A percentile compares a stretch with the other conserved stretches of the same genome.
phyloP scores from a whole-genome alignment of 2,888 invertebrate genomes.

The Cheilosia pagana region DNA sequence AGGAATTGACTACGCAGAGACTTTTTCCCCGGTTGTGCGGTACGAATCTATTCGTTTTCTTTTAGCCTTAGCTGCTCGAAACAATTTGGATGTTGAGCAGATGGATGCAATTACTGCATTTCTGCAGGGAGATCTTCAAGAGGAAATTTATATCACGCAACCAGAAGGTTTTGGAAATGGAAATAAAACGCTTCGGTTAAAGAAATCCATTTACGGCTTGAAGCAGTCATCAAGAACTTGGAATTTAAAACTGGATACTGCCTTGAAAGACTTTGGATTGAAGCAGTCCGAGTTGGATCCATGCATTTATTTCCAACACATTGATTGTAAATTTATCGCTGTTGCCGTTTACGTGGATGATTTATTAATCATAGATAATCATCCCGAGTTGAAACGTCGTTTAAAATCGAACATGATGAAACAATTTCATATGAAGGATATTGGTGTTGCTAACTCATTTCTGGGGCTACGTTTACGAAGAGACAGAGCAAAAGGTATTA shows the following conservation, averaged over 20 bases:
- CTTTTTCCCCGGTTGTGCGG: neutral
- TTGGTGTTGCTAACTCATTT: neutral
- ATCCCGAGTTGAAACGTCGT: neutral
- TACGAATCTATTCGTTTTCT: slow-evolving; percentile 2
- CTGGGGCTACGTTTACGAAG: neutral
- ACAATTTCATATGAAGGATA: neutral
- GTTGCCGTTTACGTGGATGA: neutral
- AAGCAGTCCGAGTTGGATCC: neutral
- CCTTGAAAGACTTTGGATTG: neutral
- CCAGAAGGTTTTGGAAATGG: neutral
- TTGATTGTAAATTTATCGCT: neutral
- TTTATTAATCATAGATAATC: neutral
- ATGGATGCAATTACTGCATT: slow-evolving; percentile 32
- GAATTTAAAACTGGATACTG: neutral
- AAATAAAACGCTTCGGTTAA: neutral
- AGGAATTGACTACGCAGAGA: slow-evolving; percentile 1
- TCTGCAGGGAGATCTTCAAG: slow-evolving; percentile 19
- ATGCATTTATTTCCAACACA: neutral
- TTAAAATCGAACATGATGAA: neutral
- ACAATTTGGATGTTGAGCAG: slow-evolving; percentile 8
- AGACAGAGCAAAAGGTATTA: neutral
- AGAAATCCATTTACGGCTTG: neutral
- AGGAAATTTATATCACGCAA: slow-evolving; percentile 19
- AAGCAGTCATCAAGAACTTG: slow-evolving; percentile 1
- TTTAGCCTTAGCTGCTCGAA: neutral